Conservation (phyloP, 2,797 vertebrate genomes). For the Mormyrus proboscirostris region DNA sequence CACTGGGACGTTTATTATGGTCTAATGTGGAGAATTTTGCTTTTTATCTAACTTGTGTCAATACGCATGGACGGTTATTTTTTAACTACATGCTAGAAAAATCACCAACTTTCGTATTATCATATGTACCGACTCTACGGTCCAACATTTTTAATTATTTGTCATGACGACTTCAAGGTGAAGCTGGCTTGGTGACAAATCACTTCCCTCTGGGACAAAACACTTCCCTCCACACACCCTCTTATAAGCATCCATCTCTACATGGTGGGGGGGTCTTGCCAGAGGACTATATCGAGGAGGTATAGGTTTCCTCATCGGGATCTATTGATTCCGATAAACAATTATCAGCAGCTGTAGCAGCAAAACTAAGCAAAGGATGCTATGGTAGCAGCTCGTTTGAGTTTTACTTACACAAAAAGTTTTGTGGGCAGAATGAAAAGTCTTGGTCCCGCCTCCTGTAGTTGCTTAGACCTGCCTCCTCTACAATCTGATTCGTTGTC, state of each 20-base stretch:
- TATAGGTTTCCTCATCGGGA: too few species aligned
- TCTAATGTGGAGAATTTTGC: background rate
- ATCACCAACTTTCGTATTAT: background rate
- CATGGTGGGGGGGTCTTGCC: background rate
- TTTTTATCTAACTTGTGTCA: background rate
- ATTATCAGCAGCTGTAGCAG: background rate
- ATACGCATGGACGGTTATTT: background rate
- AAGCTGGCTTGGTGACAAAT: background rate
- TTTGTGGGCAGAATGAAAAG: background rate
- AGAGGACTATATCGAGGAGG: background rate
- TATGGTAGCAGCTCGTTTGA: background rate
- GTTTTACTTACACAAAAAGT: background rate
- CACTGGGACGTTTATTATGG: background rate
- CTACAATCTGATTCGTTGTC: background rate
- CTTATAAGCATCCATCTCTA: background rate
- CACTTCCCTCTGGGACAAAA: background rate
- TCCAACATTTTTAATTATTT: background rate
- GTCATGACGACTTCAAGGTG: background rate
- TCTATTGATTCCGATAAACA: background rate
- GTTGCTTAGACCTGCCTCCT: background rate
- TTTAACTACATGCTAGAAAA: background rate
- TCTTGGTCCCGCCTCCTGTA: background rate
- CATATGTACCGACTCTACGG: background rate
- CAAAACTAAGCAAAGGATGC: background rate
- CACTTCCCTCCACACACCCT: background rate